phyloP scores from a whole-genome alignment of 1,140 invertebrate species.

The Notospermus geniculatus region DNA sequence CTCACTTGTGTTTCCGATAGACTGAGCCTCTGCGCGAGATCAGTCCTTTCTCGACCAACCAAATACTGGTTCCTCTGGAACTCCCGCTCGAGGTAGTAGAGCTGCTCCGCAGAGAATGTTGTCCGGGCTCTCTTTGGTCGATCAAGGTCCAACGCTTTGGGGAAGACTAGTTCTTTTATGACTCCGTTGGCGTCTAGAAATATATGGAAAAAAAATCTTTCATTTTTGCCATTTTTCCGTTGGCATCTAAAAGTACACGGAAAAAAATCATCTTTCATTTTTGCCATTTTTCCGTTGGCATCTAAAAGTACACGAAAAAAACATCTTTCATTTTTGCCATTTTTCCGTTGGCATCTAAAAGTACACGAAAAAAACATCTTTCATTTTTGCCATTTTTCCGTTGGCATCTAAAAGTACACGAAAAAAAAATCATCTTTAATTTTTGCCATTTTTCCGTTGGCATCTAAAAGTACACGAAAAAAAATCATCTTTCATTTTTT shows the following conservation, averaged over 20 bases:
- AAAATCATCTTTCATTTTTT: no score
- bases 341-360: constrained; percentile 58
- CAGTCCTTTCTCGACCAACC: constrained; percentile 88
- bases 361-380: not conserved
- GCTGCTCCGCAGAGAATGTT: constrained; percentile 90
- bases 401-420: no score
- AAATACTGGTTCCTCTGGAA: constrained; percentile 94
- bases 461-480: no score
- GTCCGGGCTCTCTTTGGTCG: constrained; percentile 81
- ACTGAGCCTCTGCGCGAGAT: constrained; percentile 81
- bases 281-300: no score
- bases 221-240: no score
- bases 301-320: no score
- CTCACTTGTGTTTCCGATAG: constrained; percentile 85
- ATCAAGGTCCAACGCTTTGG: constrained; percentile 60
- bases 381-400: no score
- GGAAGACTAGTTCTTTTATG: constrained; percentile 59
- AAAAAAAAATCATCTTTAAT: no score
- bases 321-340: no score
- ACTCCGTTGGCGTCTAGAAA: constrained; percentile 57
- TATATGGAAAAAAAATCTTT: not conserved
- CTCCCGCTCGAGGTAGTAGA: constrained; percentile 85
- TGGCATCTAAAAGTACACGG: no score
- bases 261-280: no score
- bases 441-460: no score